Percentiles rank a stretch among this genome's conserved stretches.
Evolutionary conservation across 2,113 vertebrate species (phyloP).

Genomic region (Sebastes fasciatus): DNA sequence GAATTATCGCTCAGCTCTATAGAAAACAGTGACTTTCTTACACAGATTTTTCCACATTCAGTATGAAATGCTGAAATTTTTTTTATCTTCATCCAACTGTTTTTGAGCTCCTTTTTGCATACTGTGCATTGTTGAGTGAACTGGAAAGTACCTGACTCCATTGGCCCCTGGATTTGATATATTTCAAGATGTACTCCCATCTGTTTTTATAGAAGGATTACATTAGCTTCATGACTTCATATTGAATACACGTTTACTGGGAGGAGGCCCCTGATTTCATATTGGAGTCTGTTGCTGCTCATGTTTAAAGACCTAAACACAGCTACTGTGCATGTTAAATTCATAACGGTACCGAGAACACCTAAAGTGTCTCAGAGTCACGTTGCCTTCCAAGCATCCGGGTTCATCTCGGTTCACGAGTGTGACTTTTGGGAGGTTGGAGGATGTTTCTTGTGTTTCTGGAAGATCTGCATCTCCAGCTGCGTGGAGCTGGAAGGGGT

Average conservation of each 20-base stretch:
- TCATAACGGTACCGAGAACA: not conserved
- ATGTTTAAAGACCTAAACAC: not conserved
- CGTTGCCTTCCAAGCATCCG: not conserved
- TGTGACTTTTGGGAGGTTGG: conserved; percentile 15
- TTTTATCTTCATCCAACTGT: not conserved
- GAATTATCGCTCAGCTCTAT: not conserved
- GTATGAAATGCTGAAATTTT: not conserved
- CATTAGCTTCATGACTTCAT: not conserved
- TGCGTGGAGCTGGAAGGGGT: conserved; percentile 60
- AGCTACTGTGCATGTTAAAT: not conserved
- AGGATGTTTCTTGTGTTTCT: conserved; percentile 37
- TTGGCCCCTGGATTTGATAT: not conserved
- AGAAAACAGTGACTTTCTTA: not conserved
- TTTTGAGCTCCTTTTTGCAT: not conserved
- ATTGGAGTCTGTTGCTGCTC: not conserved
- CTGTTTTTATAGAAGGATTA: conserved; percentile 8
- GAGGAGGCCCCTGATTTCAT: not conserved
- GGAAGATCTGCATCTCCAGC: conserved; percentile 63
- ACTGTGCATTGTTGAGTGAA: not conserved
- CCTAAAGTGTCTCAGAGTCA: not conserved
- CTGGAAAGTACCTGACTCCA: conserved; percentile 29
- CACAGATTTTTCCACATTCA: not conserved
- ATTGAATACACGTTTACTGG: not conserved
- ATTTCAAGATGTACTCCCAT: conserved; percentile 17
- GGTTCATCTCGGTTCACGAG: conserved; percentile 1